A percentile compares a stretch with the other conserved stretches of the same genome.
Conservation (phyloP, 2,888 invertebrate genomes). For the Malthinus seriepunctatus region DNA sequence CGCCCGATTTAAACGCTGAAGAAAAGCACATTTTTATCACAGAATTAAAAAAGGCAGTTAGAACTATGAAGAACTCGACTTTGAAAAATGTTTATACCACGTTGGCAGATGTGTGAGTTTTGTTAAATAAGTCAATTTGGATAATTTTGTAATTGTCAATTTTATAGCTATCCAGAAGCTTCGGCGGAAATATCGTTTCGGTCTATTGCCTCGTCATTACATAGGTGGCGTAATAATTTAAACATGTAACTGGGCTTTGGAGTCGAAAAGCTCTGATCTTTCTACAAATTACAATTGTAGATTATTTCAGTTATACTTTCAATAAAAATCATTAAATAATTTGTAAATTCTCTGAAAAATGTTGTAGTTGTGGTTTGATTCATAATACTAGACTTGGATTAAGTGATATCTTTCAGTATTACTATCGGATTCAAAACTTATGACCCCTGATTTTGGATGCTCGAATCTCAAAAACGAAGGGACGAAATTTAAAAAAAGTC, state of each 20-base stretch:
- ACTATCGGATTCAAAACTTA: no score
- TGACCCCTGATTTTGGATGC: no score
- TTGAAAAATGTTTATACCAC: constrained; percentile 46
- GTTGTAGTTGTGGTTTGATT: neutral
- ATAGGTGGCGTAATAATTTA: constrained; percentile 22
- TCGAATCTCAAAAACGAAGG: no score
- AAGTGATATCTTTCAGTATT: no score
- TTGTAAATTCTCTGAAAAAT: no score
- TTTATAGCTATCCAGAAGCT: constrained; percentile 19
- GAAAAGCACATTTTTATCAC: constrained; percentile 43
- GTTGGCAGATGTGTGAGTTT: constrained; percentile 43
- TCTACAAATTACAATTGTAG: neutral
- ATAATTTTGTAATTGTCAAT: neutral
- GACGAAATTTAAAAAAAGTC: no score
- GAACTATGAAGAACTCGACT: constrained; percentile 17
- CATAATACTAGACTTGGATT: no score
- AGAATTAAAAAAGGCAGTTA: constrained; percentile 40
- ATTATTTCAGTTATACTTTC: neutral
- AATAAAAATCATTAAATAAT: neutral
- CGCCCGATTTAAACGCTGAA: constrained; percentile 44
- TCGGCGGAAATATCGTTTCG: constrained; percentile 19
- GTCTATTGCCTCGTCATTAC: constrained; percentile 21
- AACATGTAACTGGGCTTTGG: constrained; percentile 1
- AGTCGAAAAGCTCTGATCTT: no score
- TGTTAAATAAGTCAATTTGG: neutral